Evolutionary conservation across 2,888 invertebrate species (phyloP), one percentile per base, ranked within the genome.

Genomic region (Hemistola chrysoprasaria): DNA sequence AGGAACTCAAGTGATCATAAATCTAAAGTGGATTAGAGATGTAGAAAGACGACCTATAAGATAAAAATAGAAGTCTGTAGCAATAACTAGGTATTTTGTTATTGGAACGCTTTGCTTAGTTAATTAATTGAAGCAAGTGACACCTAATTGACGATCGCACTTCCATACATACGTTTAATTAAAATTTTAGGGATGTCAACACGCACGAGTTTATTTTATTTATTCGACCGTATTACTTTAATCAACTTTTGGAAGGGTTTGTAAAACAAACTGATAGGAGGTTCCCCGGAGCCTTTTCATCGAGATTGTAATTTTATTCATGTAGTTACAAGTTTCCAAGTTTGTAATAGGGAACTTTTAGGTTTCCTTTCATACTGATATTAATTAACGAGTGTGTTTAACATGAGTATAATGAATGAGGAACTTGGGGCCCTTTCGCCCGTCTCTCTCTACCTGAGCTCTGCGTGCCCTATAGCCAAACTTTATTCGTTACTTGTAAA

Each of bases 401-500:
- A 68, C 66, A 54, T 52, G 74, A 76, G 73, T 77, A 74, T 74
- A 74, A 75, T 80, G 73, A 78, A 79, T 80, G 67, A 65, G 64
- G 68, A 79, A 79, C 76, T 78, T 78, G 51, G 58, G 27, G 61
- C 58, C 50, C 2, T 4, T 16, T 16, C 45, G 50, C 22, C 40
- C 52, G 59, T 38, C n/a, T n/a, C n/a, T n/a, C n/a, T n/a, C n/a
- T n/a, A 57, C 32, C 24, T 16, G 63, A 53, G 58, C 61, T n/a
- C 50, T 48, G 44, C 28, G 27, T 33, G 23, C 34, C 62, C 16
- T 16, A 16, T 64, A 59, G 56, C 57, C 71, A 63, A 84, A 82
- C 73, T 84, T 85, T 80, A 78, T 81, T 79, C 78, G 72, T 79
- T 78, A 77, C 77, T 77, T 82, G 78, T 82, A 81, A 84, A 81